A percentile compares a stretch with the other conserved stretches of the same genome.
phyloP scores from a whole-genome alignment of 2,797 vertebrate species.

The Luscinia megarhynchos region DNA sequence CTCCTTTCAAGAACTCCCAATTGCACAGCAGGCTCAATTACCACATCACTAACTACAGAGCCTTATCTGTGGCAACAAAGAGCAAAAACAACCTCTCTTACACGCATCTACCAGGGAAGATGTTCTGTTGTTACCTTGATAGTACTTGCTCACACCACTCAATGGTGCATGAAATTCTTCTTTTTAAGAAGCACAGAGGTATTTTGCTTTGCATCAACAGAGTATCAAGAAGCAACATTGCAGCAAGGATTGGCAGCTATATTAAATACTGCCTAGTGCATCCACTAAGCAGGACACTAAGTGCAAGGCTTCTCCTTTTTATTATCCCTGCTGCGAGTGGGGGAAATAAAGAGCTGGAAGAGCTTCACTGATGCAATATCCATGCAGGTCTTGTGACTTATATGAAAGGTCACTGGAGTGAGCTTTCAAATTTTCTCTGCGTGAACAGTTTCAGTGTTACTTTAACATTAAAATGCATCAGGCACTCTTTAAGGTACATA shows the following conservation, averaged over 20 bases:
- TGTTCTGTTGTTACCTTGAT: background rate
- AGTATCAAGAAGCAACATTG: background rate
- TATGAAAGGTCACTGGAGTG: constrained; percentile 6
- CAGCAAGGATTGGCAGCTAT: background rate
- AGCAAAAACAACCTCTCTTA: background rate
- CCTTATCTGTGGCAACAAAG: background rate
- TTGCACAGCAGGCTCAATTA: constrained; percentile 32
- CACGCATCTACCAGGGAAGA: background rate
- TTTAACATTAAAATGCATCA: background rate
- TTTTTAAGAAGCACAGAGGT: background rate
- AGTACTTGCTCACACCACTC: background rate
- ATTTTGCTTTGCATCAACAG: background rate
- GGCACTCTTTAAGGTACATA: background rate
- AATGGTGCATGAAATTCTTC: background rate
- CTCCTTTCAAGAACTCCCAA: background rate
- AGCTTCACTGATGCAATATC: background rate
- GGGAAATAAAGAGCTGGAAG: background rate
- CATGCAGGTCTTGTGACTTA: constrained; percentile 2
- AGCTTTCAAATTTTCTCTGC: background rate
- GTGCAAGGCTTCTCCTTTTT: background rate
- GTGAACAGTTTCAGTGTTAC: background rate
- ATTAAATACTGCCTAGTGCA: background rate
- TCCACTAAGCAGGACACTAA: background rate
- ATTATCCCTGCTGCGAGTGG: accelerated
- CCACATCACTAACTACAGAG: background rate